Percentiles rank a stretch among this genome's conserved stretches.
Evolutionary conservation across 2,888 invertebrate species (phyloP).

Genomic region (Furcula furcula): DNA sequence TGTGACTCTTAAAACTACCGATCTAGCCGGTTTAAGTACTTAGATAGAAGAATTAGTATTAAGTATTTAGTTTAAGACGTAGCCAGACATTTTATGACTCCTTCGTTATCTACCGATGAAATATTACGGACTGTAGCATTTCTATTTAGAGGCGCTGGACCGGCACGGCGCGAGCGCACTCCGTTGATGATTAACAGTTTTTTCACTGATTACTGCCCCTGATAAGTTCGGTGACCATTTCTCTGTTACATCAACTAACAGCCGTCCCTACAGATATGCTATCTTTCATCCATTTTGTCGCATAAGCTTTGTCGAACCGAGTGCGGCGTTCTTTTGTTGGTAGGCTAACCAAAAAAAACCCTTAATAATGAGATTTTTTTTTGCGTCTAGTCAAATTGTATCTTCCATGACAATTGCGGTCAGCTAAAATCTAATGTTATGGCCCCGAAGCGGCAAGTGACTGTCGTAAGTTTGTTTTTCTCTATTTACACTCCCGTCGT

Average conservation of each 20-base stretch:
- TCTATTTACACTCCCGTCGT: conserved; percentile 46
- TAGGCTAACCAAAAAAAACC: neutral
- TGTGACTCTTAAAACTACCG: no score
- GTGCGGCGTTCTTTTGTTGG: neutral
- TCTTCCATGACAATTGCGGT: conserved; percentile 30
- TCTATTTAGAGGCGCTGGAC: conserved; percentile 63
- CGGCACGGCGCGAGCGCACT: conserved; percentile 50
- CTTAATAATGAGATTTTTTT: conserved; percentile 18
- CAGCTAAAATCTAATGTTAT: conserved; percentile 11
- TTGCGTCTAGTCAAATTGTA: conserved; percentile 15
- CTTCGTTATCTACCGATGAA: conserved; percentile 45
- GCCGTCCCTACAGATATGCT: neutral
- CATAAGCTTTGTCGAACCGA: neutral
- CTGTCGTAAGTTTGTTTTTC: conserved; percentile 8
- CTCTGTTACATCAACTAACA: conserved; percentile 25
- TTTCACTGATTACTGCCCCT: conserved; percentile 47
- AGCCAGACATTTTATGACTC: conserved; percentile 54
- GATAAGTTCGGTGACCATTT: conserved; percentile 42
- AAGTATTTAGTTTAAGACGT: no score
- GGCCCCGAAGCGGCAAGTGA: neutral
- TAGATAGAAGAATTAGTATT: no score
- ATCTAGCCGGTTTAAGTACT: no score
- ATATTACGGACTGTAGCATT: conserved; percentile 46
- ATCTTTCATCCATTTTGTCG: neutral
- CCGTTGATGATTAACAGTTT: conserved; percentile 61